Conservation (phyloP, 2,113 vertebrate species). For the Centropus bengalensis region DNA sequence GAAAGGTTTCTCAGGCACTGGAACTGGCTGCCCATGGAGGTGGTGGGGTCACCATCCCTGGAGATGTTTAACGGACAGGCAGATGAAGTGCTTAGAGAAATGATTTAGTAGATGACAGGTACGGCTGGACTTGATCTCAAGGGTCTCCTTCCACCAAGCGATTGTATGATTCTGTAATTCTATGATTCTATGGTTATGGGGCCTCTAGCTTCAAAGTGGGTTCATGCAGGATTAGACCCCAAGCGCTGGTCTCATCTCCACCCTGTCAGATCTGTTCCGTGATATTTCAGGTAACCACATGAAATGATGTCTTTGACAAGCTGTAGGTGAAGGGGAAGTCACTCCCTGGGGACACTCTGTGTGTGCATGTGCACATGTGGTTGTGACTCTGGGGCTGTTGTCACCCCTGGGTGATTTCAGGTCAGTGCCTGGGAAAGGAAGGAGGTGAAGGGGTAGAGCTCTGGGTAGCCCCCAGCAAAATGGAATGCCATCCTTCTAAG, state of each 20-base stretch:
- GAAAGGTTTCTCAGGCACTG: too few relatives aligned
- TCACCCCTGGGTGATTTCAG: neutral
- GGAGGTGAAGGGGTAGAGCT: fast-evolving
- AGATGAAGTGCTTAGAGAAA: too few relatives aligned
- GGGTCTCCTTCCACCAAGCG: too few relatives aligned
- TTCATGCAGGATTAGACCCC: neutral
- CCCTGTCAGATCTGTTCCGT: neutral
- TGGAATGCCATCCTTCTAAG: neutral
- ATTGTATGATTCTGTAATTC: too few relatives aligned
- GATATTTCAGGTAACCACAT: neutral
- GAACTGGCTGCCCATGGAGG: too few relatives aligned
- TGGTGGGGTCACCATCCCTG: too few relatives aligned
- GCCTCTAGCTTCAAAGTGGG: neutral
- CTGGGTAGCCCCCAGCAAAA: neutral
- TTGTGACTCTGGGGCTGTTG: neutral
- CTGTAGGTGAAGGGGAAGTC: neutral
- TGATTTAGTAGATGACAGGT: too few relatives aligned
- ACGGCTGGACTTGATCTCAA: too few relatives aligned
- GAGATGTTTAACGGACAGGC: too few relatives aligned
- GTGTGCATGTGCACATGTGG: neutral
- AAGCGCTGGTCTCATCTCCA: neutral
- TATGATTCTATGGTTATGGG: too few relatives aligned
- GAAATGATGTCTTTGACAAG: neutral
- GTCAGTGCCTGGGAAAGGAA: neutral
- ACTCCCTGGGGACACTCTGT: fast-evolving